These are phyloP conservation scores for Bos indicus DNA, from an alignment of 2,113 vertebrate genomes.

Conservation along the genomic window DNA sequence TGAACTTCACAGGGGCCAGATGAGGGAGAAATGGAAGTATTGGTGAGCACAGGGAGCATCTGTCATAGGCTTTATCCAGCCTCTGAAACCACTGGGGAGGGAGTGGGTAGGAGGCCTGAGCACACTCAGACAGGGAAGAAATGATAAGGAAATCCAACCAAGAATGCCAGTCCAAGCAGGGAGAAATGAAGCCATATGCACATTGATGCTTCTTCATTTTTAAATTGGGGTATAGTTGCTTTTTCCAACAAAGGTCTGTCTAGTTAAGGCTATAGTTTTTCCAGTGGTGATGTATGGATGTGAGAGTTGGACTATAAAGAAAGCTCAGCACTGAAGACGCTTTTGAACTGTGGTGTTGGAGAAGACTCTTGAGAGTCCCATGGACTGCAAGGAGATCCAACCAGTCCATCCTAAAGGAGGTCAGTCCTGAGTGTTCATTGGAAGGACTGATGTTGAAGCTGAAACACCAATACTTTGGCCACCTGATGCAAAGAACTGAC, in stretches of 20 bases:
- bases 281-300: not conserved
- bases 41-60: not conserved
- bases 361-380: not conserved
- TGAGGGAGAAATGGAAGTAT: not conserved
- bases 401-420: not conserved
- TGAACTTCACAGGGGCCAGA: not conserved
- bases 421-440: not conserved
- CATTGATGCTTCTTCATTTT: not conserved
- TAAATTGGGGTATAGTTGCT: not conserved
- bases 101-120: not conserved
- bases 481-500: not conserved
- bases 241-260: not conserved
- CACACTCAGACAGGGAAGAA: not conserved
- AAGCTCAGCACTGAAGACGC: not conserved
- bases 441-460: not conserved
- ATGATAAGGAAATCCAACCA: not conserved
- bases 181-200: not conserved
- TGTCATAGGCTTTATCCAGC: fast-evolving
- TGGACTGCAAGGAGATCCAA: not conserved
- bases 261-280: not conserved
- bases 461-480: not conserved
- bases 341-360: not conserved
- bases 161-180: not conserved
- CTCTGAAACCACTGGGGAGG: not conserved
- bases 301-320: not conserved